Percentiles rank a stretch among this genome's conserved stretches.
phyloP scores from a whole-genome alignment of 2,888 invertebrate genomes.

The Drosophila meridiana region DNA sequence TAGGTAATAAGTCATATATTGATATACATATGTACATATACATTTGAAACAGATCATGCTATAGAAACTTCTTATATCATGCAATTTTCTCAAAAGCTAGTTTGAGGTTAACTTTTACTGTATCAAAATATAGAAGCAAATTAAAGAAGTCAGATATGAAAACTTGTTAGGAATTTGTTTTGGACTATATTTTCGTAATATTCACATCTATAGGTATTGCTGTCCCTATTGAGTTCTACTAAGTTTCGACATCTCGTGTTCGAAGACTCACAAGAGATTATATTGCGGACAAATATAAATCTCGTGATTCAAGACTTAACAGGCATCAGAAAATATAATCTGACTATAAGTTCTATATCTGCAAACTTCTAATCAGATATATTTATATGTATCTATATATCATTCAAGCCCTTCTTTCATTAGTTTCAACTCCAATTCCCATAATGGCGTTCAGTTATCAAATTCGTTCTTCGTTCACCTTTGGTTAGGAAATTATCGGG shows the following conservation, averaged over 20 bases:
- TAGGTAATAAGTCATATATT: background rate
- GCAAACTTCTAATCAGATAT: too few species aligned
- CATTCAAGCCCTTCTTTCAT: background rate
- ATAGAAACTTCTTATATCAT: background rate
- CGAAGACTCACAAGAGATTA: too few species aligned
- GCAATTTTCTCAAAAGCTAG: background rate
- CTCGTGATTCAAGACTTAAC: too few species aligned
- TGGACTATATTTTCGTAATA: background rate
- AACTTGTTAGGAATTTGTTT: background rate
- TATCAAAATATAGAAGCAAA: background rate
- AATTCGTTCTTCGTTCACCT: slow-evolving; percentile 84
- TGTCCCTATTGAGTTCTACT: too few species aligned
- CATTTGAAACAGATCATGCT: background rate
- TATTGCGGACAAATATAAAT: too few species aligned
- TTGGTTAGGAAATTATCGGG: slow-evolving; percentile 92
- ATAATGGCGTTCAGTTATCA: background rate
- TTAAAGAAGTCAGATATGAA: background rate
- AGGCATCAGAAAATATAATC: too few species aligned
- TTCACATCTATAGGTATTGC: too few species aligned
- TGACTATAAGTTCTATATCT: too few species aligned
- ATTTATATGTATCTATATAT: too few species aligned
- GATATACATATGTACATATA: background rate
- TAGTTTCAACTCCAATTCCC: background rate
- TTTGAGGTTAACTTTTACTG: background rate
- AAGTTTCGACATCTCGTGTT: too few species aligned